A percentile compares a stretch with the other conserved stretches of the same genome.
These are phyloP conservation scores for Phylloscopus trochilus DNA, from an alignment of 2,113 vertebrate species.

Conservation along the genomic window DNA sequence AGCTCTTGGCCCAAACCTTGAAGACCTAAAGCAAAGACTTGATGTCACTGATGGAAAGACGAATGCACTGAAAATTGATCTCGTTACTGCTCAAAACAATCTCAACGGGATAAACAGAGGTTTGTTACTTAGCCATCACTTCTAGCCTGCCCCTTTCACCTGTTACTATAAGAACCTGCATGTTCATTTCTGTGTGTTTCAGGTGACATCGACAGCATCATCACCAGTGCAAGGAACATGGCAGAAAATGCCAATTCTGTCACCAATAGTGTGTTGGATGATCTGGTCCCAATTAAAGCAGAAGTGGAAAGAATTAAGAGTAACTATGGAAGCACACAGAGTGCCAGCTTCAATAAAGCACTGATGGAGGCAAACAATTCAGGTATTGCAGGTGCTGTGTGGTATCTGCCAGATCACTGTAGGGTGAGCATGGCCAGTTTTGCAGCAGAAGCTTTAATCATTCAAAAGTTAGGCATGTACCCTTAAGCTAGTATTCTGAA, in stretches of 20 bases:
- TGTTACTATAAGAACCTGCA: neutral
- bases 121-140: constrained; percentile 8
- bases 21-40: constrained; percentile 75
- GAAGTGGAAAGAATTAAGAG: constrained; percentile 80
- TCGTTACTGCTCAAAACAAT: constrained; percentile 65
- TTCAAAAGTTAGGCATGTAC: neutral
- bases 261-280: constrained; percentile 73
- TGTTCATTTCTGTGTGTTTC: neutral
- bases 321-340: constrained; percentile 51
- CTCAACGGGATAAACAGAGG: constrained; percentile 81
- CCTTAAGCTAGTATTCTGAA: neutral
- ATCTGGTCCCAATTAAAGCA: constrained; percentile 76
- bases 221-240: constrained; percentile 76
- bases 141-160: neutral
- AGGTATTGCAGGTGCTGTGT: constrained; percentile 46
- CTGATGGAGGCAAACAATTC: constrained; percentile 73
- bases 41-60: constrained; percentile 72
- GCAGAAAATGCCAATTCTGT: constrained; percentile 72
- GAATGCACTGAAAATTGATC: constrained; percentile 69
- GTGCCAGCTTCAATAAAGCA: constrained; percentile 67
- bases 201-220: constrained; percentile 79
- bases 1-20: constrained; percentile 74
- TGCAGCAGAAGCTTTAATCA: neutral
- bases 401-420: neutral
- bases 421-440: neutral